Evolutionary conservation across 2,797 vertebrate species (phyloP).

Genomic region (Galagoides demidoff): DNA sequence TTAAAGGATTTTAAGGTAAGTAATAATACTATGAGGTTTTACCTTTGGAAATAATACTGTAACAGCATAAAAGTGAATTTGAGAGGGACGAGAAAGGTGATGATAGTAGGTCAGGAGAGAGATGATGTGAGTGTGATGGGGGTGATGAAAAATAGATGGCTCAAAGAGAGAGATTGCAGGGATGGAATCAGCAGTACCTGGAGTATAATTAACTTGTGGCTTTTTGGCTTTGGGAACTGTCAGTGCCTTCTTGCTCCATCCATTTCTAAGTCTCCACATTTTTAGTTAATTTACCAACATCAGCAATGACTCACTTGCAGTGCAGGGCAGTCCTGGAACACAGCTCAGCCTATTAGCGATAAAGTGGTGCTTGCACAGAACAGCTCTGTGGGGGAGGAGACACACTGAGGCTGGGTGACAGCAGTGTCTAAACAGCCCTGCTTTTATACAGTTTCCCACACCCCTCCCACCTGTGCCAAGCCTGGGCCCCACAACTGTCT

Average conservation of each 20-base stretch:
- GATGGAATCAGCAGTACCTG: neutral
- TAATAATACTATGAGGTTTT: neutral
- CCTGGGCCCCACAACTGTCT: neutral
- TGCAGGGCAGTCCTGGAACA: neutral
- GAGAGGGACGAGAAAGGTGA: neutral
- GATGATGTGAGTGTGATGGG: neutral
- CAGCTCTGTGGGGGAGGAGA: neutral
- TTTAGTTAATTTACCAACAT: neutral
- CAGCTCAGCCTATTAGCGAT: neutral
- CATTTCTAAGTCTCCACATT: neutral
- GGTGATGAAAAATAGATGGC: neutral
- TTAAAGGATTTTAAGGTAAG: slow-evolving; percentile 1
- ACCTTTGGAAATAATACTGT: neutral
- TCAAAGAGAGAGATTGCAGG: neutral
- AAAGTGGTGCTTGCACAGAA: neutral
- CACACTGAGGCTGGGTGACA: neutral
- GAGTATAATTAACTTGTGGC: neutral
- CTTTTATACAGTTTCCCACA: neutral
- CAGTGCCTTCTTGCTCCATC: slow-evolving; percentile 1
- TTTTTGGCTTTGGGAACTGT: neutral
- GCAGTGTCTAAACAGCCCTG: neutral
- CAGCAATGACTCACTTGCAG: neutral
- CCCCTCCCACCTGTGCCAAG: neutral
- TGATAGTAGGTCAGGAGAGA: neutral
- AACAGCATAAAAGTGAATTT: neutral